Conservation (phyloP, 2,797 vertebrate species). For the Liasis olivaceus region DNA sequence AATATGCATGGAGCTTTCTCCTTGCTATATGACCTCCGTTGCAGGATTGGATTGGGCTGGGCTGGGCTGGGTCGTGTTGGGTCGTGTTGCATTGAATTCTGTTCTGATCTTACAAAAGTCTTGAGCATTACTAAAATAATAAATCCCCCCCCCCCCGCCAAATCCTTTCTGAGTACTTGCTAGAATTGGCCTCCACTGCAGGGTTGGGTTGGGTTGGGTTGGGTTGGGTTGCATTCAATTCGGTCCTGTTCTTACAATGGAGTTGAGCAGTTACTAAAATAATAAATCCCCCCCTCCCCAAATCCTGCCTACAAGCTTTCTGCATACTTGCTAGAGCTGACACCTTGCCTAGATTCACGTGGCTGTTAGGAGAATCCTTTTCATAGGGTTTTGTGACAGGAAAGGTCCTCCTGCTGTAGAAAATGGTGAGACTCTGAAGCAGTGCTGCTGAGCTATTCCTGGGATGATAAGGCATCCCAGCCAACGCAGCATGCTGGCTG, state of each 20-base stretch:
- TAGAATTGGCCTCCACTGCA: background rate
- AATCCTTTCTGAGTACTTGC: background rate
- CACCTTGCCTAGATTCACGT: background rate
- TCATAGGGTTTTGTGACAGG: background rate
- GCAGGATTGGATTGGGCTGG: background rate
- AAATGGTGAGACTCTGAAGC: slow-evolving; percentile 9
- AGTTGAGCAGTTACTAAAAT: background rate
- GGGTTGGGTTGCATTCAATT: background rate
- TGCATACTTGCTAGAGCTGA: background rate
- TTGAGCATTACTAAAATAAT: background rate
- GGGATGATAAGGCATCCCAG: slow-evolving; percentile 45
- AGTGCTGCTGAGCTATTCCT: slow-evolving; percentile 45
- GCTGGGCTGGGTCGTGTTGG: background rate
- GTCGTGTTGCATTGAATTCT: background rate
- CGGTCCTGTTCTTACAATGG: background rate
- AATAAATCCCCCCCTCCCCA: background rate
- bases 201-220: fast-evolving
- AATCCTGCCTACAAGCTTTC: background rate
- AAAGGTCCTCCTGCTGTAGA: no score
- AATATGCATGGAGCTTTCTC: background rate
- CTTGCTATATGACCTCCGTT: background rate
- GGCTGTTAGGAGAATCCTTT: background rate
- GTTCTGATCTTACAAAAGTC: background rate
- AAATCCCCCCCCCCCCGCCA: background rate
- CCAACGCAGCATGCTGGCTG: slow-evolving; percentile 45